These are phyloP conservation scores for Thaumetopoea pityocampa DNA, from an alignment of 1,140 invertebrate genomes.

Conservation along the genomic window DNA sequence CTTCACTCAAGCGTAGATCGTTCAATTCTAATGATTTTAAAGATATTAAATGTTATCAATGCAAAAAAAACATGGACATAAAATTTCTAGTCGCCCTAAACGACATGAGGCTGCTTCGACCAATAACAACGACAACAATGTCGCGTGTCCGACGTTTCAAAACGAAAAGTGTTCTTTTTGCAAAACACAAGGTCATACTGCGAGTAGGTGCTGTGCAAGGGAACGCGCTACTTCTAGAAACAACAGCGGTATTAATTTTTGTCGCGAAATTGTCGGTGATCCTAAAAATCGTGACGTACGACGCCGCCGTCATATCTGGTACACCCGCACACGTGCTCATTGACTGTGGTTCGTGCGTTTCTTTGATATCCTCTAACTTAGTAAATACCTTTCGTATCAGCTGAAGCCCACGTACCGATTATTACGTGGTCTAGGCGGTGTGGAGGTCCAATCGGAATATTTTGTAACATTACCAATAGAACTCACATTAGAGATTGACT, in stretches of 20 bases:
- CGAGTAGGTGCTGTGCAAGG: conserved; percentile 22
- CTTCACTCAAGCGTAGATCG: background rate
- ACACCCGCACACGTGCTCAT: conserved; percentile 25
- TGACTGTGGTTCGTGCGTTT: conserved; percentile 27
- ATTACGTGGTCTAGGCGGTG: conserved; percentile 24
- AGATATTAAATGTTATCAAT: conserved; percentile 10
- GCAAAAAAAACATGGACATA: conserved; percentile 4
- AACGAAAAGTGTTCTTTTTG: conserved; percentile 23
- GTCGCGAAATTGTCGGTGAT: background rate
- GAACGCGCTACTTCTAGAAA: conserved; percentile 11
- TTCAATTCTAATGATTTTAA: background rate
- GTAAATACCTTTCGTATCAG: conserved; percentile 17
- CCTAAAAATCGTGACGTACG: conserved; percentile 8
- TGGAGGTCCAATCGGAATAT: conserved; percentile 12
- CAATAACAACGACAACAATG: background rate
- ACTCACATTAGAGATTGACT: conserved; percentile 26
- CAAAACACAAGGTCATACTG: conserved; percentile 22
- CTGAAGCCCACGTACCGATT: conserved; percentile 6
- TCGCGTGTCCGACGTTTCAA: background rate
- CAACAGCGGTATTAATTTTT: conserved; percentile 19
- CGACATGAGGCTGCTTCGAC: background rate
- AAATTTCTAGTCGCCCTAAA: background rate
- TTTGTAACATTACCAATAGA: conserved; percentile 23
- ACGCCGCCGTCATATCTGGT: conserved; percentile 14
- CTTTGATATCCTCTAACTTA: conserved; percentile 17